Evolutionary conservation across 1,140 invertebrate genomes (phyloP), one percentile per base, ranked within the genome.

Genomic region (Mercenaria mercenaria): DNA sequence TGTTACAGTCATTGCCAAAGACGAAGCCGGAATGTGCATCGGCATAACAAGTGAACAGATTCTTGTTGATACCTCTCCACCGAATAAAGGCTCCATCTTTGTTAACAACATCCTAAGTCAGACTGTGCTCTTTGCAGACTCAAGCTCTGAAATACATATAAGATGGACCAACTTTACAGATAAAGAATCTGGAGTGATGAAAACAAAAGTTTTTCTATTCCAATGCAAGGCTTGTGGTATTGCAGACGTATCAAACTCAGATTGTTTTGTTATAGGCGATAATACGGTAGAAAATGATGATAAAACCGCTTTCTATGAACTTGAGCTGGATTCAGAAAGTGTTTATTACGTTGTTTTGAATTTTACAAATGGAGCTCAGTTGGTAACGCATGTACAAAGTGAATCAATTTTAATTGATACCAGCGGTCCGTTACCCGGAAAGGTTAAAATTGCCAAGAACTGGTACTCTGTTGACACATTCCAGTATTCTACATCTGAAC

Each of bases 1-100:
- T 86, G 84, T 86, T 23, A 86, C 69, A 37, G 52, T 86, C 4
- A 64, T 86, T 20, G 84, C 84, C n/a, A 52, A 76, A 43, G 84
- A 86, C 34, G 84, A 86, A 59, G 69, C 84, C 0, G 84, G 84
- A 23, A 86, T 86, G 84, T 86, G 84, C 39, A 86, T 59, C 0
- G 84, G 29, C 3, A 26, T 86, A 20, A 76, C 69, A 18, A 61
- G 69, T 29, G 84, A 77, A n/a, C 50, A 41, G 23, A 39, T 86
- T 20, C 47, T 59, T 1, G 41, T 86, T 20, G 84, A 86, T 41
- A 86, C 84, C 23, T 52, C 84, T 15, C 84, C 84, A 23, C 84
- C 84, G 23, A 10, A 15, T 6, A 59, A 11, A 26, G 84, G 84
- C 6, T 8, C 20, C 2, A 18, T 86, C 0, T 61, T 76, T 29